phyloP scores from a whole-genome alignment of 2,888 invertebrate genomes.

The Xylota sylvarum region DNA sequence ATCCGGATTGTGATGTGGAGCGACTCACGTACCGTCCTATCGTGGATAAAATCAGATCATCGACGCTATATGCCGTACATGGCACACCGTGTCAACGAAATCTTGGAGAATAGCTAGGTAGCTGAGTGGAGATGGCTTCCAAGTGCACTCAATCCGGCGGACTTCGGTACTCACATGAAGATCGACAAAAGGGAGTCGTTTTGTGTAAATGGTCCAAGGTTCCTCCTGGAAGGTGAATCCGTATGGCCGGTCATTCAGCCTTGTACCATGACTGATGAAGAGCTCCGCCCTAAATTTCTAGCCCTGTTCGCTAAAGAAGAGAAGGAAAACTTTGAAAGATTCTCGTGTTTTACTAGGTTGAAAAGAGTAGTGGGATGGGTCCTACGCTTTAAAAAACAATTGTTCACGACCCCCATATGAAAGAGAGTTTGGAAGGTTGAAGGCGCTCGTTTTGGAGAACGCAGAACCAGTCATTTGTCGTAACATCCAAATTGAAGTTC shows the following conservation, averaged over 20 bases:
- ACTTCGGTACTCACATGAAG: neutral
- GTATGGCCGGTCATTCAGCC: neutral
- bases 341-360: neutral
- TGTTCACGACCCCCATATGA: neutral
- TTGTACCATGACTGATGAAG: neutral
- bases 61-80: too few relatives aligned
- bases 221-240: neutral
- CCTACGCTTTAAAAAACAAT: neutral
- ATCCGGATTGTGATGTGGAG: neutral
- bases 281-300: constrained; percentile 7
- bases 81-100: neutral
- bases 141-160: neutral
- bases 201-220: neutral
- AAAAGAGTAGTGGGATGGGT: neutral
- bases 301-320: neutral
- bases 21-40: too few relatives aligned
- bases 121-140: too few relatives aligned
- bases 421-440: neutral
- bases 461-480: constrained; percentile 8
- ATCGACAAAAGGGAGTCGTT: neutral
- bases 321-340: neutral
- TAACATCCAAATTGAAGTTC: neutral
- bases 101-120: neutral
- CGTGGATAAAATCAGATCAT: too few relatives aligned
- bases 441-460: neutral